These are phyloP conservation scores for Ips nitidus DNA, from an alignment of 1,140 invertebrate species.

Conservation along the genomic window DNA sequence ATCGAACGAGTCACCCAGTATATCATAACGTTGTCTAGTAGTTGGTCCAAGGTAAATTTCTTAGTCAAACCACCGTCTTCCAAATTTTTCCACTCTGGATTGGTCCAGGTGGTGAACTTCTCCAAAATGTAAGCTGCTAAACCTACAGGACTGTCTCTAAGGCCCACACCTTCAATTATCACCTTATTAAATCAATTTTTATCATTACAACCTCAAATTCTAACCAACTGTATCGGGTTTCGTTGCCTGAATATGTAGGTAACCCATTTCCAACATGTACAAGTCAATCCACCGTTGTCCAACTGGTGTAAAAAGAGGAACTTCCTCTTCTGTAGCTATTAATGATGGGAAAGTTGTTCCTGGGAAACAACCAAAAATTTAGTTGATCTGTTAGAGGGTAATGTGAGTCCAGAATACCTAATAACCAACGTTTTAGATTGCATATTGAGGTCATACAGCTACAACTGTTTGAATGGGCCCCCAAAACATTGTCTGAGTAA, in stretches of 20 bases:
- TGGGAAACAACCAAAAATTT: background rate
- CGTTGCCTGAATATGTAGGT: constrained; percentile 82
- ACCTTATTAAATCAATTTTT: background rate
- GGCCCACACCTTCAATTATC: constrained; percentile 57
- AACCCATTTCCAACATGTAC: constrained; percentile 71
- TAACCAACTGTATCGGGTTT: constrained; percentile 89
- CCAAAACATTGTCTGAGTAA: constrained; percentile 71
- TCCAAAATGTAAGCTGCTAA: constrained; percentile 83
- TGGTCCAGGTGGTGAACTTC: constrained; percentile 81
- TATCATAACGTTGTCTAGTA: constrained; percentile 76
- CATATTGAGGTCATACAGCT: constrained; percentile 48
- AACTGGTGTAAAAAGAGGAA: constrained; percentile 64
- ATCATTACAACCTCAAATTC: constrained; percentile 6
- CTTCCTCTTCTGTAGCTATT: constrained; percentile 58
- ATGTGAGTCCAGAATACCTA: constrained; percentile 41
- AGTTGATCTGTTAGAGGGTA: no score
- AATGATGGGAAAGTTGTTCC: constrained; percentile 58
- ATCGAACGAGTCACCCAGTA: constrained; percentile 74
- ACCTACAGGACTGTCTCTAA: constrained; percentile 70
- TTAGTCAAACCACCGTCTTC: constrained; percentile 73
- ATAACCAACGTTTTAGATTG: constrained; percentile 55
- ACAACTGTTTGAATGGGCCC: constrained; percentile 70
- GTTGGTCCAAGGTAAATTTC: constrained; percentile 70
- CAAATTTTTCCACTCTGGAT: constrained; percentile 57
- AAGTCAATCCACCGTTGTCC: constrained; percentile 50